phyloP scores from a whole-genome alignment of 2,888 invertebrate genomes.

The Amblyjoppa proteus region DNA sequence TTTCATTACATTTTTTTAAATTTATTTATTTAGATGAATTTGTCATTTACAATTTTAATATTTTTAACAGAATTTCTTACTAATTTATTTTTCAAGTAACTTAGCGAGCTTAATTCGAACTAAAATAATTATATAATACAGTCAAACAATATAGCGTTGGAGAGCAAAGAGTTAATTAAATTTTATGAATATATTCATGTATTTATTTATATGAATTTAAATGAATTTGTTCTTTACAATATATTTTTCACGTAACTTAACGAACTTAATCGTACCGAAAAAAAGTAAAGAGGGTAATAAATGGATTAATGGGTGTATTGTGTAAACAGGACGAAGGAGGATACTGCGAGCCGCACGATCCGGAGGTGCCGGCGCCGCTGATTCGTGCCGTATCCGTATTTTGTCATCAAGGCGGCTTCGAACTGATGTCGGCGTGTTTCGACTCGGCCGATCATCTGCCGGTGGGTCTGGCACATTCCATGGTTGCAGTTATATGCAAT shows the following conservation, averaged over 20 bases:
- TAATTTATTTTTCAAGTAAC: too few relatives aligned
- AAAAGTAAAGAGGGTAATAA: too few relatives aligned
- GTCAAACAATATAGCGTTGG: too few relatives aligned
- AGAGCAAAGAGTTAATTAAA: too few relatives aligned
- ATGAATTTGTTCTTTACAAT: too few relatives aligned
- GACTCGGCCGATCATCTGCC: constrained; percentile 92
- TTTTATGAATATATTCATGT: too few relatives aligned
- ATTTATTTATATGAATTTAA: too few relatives aligned
- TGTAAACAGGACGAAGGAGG: constrained; percentile 91
- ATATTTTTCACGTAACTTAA: not conserved
- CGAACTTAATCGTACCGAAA: not conserved
- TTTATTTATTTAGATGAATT: not conserved
- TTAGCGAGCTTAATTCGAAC: too few relatives aligned
- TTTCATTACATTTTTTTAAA: not conserved
- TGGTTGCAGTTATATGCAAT: constrained; percentile 96
- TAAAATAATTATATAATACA: too few relatives aligned
- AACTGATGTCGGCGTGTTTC: constrained; percentile 95
- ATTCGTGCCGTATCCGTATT: constrained; percentile 97
- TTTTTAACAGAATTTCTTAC: too few relatives aligned
- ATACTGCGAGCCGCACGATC: constrained; percentile 96
- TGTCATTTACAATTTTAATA: too few relatives aligned
- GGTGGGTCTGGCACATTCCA: constrained; percentile 95
- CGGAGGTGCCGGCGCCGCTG: constrained; percentile 96
- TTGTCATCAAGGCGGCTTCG: constrained; percentile 95
- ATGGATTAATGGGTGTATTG: not conserved